Evolutionary conservation across 2,113 vertebrate species (phyloP).

Genomic region (Apodemus sylvaticus): DNA sequence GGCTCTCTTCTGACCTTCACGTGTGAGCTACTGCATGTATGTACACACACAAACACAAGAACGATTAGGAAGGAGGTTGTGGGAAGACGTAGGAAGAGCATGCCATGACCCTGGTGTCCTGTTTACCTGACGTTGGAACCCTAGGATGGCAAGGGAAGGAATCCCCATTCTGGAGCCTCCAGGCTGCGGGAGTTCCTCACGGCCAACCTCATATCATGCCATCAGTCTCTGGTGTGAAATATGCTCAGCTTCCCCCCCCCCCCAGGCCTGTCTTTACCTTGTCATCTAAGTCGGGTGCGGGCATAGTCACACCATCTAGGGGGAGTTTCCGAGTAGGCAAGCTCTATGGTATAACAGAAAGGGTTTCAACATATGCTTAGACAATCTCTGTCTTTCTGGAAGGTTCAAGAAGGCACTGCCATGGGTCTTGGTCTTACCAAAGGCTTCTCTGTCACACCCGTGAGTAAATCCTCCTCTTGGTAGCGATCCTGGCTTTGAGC

Average conservation of each 20-base stretch:
- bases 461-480: not conserved
- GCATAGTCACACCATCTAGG: fast-evolving
- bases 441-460: not conserved
- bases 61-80: too few species aligned
- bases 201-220: not conserved
- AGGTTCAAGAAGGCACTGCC: not conserved
- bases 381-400: not conserved
- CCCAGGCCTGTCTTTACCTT: not conserved
- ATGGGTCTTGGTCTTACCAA: not conserved
- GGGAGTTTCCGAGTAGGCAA: not conserved
- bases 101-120: not conserved
- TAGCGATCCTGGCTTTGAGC: not conserved
- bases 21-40: not conserved
- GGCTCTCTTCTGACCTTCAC: not conserved
- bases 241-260: not conserved
- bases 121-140: not conserved
- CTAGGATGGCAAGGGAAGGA: not conserved
- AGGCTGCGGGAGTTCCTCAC: not conserved
- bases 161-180: not conserved
- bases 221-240: fast-evolving
- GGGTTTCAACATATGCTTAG: not conserved
- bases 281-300: not conserved
- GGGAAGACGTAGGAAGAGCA: too few species aligned
- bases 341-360: not conserved
- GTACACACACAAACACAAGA: not conserved